Evolutionary conservation across 1,140 invertebrate species (phyloP).

Genomic region (Pantala flavescens): DNA sequence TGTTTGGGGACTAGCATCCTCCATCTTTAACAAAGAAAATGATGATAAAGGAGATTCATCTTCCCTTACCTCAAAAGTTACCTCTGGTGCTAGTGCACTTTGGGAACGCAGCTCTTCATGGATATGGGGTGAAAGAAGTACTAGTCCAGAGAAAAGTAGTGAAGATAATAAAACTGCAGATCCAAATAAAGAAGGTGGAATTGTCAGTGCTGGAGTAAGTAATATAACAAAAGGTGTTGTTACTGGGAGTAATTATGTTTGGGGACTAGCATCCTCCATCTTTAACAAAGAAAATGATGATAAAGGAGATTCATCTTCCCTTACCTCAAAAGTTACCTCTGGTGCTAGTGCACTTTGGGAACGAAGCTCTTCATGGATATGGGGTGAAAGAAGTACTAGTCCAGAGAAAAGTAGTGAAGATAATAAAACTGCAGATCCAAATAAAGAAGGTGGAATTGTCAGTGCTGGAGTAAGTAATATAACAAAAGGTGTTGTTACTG

Average conservation of each 20-base stretch:
- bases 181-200: neutral
- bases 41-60: neutral
- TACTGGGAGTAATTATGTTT: neutral
- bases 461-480: no score
- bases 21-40: neutral
- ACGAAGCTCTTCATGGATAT: neutral
- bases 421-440: neutral
- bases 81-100: neutral
- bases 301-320: neutral
- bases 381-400: neutral
- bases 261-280: neutral
- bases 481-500: neutral
- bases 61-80: neutral
- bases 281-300: neutral
- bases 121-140: neutral
- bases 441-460: neutral
- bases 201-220: neutral
- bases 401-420: neutral
- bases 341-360: neutral
- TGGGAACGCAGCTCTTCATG: neutral
- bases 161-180: neutral
- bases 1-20: neutral
- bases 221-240: neutral
- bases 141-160: neutral
- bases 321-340: neutral